These are phyloP conservation scores for Belgica antarctica DNA, from an alignment of 2,888 invertebrate species.

Conservation along the genomic window DNA sequence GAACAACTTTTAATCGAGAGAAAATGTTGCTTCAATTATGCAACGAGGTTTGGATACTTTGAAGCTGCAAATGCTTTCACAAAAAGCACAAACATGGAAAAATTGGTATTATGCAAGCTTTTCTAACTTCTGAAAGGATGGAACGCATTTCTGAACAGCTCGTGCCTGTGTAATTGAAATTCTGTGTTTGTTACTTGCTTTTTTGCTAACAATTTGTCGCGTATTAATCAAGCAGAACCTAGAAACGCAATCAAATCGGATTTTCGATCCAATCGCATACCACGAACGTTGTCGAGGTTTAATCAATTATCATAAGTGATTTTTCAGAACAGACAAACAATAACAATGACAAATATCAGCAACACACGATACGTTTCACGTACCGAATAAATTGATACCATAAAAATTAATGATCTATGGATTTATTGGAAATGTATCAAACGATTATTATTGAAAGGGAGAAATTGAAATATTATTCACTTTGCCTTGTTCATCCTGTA, in stretches of 20 bases:
- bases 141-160: too few relatives aligned
- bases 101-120: too few relatives aligned
- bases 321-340: background rate
- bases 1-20: too few relatives aligned
- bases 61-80: too few relatives aligned
- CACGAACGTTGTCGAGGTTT: background rate
- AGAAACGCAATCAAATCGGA: background rate
- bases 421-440: constrained; percentile 30
- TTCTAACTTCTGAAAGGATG: too few relatives aligned
- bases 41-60: too few relatives aligned
- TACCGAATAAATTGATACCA: background rate
- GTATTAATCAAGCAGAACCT: too few relatives aligned
- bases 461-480: background rate
- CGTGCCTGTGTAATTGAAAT: too few relatives aligned
- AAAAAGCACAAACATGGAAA: too few relatives aligned
- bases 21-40: too few relatives aligned
- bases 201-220: too few relatives aligned
- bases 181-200: too few relatives aligned
- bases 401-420: constrained; percentile 38
- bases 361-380: background rate
- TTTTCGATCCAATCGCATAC: background rate
- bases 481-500: background rate
- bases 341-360: background rate
- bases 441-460: constrained; percentile 23
- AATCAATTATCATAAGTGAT: constrained; percentile 15